A percentile compares a stretch with the other conserved stretches of the same genome.
Conservation (phyloP, 2,888 invertebrate species). For the Trachelus stipa region DNA sequence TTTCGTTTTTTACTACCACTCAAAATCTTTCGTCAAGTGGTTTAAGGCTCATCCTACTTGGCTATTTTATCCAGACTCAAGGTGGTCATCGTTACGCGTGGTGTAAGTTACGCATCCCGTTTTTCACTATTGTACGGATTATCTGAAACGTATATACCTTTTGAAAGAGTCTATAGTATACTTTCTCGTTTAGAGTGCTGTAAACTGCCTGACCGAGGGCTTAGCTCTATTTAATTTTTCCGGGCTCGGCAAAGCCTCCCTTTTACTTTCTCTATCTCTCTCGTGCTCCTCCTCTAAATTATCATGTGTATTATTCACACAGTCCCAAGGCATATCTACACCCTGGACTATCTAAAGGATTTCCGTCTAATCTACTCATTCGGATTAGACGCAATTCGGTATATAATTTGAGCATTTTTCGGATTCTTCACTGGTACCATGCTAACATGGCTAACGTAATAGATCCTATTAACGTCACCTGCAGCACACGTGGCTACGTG, state of each 20-base stretch:
- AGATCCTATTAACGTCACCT: not conserved
- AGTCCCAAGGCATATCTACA: not conserved
- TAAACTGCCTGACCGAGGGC: not conserved
- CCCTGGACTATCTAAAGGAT: not conserved
- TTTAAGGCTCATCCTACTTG: not conserved
- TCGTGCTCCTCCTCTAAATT: not conserved
- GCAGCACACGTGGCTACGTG: slow-evolving; percentile 2
- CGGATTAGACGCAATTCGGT: not conserved
- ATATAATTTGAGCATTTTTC: not conserved
- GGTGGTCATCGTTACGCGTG: not conserved
- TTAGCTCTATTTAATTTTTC: not conserved
- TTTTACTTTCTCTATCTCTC: not conserved
- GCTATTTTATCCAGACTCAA: not conserved
- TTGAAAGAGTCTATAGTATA: not conserved
- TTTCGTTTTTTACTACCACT: not conserved
- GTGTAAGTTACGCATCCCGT: not conserved
- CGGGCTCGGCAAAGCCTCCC: not conserved
- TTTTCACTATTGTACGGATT: not conserved
- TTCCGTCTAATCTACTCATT: not conserved
- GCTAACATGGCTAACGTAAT: not conserved
- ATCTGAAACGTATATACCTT: not conserved
- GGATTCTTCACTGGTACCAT: not conserved
- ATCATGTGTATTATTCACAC: not conserved
- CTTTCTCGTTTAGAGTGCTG: not conserved
- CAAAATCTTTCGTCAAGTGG: not conserved